These are phyloP conservation scores for Leptopilina clavipes DNA, from an alignment of 1,140 invertebrate species.

Conservation along the genomic window DNA sequence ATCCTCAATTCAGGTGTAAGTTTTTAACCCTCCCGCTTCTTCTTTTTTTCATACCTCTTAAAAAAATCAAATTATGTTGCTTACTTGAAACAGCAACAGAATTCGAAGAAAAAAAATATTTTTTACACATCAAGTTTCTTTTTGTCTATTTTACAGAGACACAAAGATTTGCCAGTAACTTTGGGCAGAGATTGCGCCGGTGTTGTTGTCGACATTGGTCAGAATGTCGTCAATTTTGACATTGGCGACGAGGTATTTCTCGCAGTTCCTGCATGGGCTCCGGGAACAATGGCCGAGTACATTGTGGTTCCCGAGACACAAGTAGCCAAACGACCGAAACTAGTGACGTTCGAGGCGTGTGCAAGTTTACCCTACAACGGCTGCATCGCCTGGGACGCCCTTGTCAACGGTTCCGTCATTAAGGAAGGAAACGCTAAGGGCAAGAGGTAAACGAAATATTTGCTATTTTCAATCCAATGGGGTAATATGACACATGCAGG, in stretches of 20 bases:
- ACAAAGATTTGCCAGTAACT: conserved; percentile 78
- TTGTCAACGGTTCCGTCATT: conserved; percentile 76
- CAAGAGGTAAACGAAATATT: conserved; percentile 74
- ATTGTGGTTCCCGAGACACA: conserved; percentile 77
- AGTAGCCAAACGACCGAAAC: conserved; percentile 80
- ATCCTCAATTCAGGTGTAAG: conserved; percentile 77
- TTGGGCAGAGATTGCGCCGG: conserved; percentile 83
- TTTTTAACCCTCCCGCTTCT: conserved; percentile 42
- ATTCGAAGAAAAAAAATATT: not conserved
- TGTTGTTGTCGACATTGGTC: conserved; percentile 80
- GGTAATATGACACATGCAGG: no score
- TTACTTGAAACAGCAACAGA: no score
- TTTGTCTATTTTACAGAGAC: conserved; percentile 66
- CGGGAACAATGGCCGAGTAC: conserved; percentile 79
- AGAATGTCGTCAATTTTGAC: conserved; percentile 77
- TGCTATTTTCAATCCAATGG: no score
- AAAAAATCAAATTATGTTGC: no score
- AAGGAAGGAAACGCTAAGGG: conserved; percentile 75
- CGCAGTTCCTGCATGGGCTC: conserved; percentile 76
- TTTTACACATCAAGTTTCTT: no score
- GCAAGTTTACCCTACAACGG: conserved; percentile 84
- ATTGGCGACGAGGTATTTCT: conserved; percentile 81
- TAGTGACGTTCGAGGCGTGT: conserved; percentile 81
- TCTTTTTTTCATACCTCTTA: no score
- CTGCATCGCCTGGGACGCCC: conserved; percentile 80